Evolutionary conservation across 2,113 vertebrate genomes (phyloP), one percentile per base, ranked within the genome.

Genomic region (Leptobrachium ailaonicum): DNA sequence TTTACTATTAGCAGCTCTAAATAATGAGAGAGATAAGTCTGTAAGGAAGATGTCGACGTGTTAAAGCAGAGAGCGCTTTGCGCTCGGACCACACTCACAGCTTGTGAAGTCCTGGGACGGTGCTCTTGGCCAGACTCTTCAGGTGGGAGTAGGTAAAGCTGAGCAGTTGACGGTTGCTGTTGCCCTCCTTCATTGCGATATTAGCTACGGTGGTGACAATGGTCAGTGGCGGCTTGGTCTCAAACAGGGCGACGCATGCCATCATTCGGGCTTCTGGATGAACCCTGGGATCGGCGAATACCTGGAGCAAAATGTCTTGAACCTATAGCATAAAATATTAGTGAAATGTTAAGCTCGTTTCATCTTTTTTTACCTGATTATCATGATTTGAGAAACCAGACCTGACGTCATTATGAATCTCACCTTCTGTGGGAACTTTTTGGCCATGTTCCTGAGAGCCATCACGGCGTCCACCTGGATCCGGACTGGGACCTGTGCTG

Each of bases 91-190:
- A 50, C 2, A 84, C 95, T 93, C 92, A 97, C 96, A 95, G 79
- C 67, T 88, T 82, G 56, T 88, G 84, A 0, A 83, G 82, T 42
- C 88, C 89, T 0, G 91, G 87, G 6, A 87, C 53, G 0, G 83
- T 89, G 85, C 90, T 92, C 84, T 88, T 94, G 2, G 94, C 84
- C 83, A 95, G 82, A 69, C 92, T 88, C 84, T 92, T 95, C 85
- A 97, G 92, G 79, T 95, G 87, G 73, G 94, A 94, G 74, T 95
- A 95, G 14, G 90, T 82, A 8, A 95, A 96, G 80, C 92, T 95
- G 71, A 88, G 90, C 54, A 97, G 88, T 76, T 96, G 94, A 86
- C 94, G 14, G 77, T 89, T 92, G 84, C 92, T 11, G 78, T 88
- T 91, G 47, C 82, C 69, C 74, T 96, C 96, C 47, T 83, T 89